Percentiles rank a stretch among this genome's conserved stretches.
Conservation (phyloP, 1,140 invertebrate genomes). For the Mactra quadrangularis region DNA sequence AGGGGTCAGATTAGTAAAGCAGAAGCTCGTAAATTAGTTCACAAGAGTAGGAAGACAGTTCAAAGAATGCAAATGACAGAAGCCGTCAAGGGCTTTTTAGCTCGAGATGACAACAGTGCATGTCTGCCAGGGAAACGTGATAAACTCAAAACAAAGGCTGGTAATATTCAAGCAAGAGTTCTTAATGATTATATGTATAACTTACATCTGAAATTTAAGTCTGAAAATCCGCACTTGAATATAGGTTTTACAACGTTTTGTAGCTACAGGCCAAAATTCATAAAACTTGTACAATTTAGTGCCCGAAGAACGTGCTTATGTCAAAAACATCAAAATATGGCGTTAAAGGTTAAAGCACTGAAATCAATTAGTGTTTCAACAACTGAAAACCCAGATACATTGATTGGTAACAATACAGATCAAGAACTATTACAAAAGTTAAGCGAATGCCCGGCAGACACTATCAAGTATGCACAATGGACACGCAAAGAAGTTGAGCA, state of each 20-base stretch:
- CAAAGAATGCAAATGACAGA: background rate
- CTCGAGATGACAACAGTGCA: slow-evolving; percentile 9
- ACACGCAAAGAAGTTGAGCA: slow-evolving; percentile 18
- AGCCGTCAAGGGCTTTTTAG: background rate
- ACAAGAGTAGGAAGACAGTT: background rate
- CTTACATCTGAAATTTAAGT: slow-evolving; percentile 29
- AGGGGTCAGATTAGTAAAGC: background rate
- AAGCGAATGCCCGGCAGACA: background rate
- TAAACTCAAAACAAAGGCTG: background rate
- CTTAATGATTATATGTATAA: slow-evolving; percentile 33
- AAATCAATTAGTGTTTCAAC: background rate
- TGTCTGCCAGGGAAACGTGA: slow-evolving; percentile 23
- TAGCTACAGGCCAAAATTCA: slow-evolving; percentile 19
- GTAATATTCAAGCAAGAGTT: slow-evolving; percentile 23
- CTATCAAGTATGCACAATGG: slow-evolving; percentile 31
- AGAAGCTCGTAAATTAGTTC: background rate
- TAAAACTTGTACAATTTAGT: slow-evolving; percentile 30
- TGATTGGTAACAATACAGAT: background rate
- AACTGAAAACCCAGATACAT: slow-evolving; percentile 10
- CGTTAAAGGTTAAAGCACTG: slow-evolving; percentile 34
- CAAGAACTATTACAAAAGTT: slow-evolving; percentile 13
- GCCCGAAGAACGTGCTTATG: slow-evolving; percentile 42
- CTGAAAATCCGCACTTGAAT: background rate
- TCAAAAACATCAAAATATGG: slow-evolving; percentile 47
- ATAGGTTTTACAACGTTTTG: slow-evolving; percentile 24